Evolutionary conservation across 23 tunicate species (phyloP).

Genomic region (Trididemnum nubilum): DNA sequence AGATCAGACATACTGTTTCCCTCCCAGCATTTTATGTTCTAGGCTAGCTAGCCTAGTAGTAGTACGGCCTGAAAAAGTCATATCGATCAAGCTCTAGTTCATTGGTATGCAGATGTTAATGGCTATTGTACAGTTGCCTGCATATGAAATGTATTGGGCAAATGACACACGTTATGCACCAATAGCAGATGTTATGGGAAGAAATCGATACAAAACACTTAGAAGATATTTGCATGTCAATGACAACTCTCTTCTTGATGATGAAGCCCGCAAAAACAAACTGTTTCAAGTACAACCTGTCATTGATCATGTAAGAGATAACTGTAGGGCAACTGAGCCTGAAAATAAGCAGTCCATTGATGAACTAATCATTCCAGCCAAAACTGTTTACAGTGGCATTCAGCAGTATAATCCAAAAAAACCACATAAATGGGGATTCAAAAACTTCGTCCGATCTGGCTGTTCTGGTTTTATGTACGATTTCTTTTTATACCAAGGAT

Average conservation of each 20-base stretch:
- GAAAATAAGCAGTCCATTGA: conserved; percentile 20
- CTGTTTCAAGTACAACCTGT: conserved; percentile 15
- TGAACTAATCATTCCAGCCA: conserved; percentile 40
- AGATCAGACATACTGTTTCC: no score
- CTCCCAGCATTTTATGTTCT: no score
- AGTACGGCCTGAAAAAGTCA: no score
- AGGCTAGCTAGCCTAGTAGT: no score
- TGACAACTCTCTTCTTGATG: conserved; percentile 6
- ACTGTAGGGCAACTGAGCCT: conserved; percentile 1
- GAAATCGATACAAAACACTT: conserved; percentile 3
- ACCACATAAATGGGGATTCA: conserved; percentile 22
- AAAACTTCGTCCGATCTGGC: conserved; percentile 13
- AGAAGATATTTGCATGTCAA: conserved; percentile 4
- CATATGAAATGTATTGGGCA: conserved; percentile 19
- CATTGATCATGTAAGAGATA: conserved; percentile 2
- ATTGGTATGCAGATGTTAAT: conserved; percentile 13
- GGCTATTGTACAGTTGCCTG: not conserved
- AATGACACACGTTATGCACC: not conserved
- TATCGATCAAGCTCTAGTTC: no score
- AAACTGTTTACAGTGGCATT: not conserved
- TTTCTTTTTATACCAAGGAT: not conserved
- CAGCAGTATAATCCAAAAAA: conserved; percentile 24
- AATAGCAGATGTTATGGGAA: conserved; percentile 11
- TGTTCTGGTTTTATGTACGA: conserved; percentile 22
- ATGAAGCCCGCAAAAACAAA: not conserved